Evolutionary conservation across 2,113 vertebrate species (phyloP), one percentile per base, ranked within the genome.

Genomic region (Syrrhaptes paradoxus): DNA sequence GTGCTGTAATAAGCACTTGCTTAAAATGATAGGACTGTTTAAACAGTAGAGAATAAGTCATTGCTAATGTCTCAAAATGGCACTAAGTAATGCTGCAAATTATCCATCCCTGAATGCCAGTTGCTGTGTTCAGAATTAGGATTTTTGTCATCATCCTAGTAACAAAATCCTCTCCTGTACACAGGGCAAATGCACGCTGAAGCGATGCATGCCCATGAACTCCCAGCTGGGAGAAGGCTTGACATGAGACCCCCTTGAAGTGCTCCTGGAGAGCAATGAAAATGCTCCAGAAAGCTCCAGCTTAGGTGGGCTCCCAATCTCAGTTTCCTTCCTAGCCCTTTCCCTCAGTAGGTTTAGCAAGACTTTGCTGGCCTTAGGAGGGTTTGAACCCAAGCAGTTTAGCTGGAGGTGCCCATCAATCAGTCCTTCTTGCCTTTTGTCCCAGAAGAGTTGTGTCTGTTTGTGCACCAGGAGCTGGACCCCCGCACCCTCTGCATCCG

Each of bases 1-100:
- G 54, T 93, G 90, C 95, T 95, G 78, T 91, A 95, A 88, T 95
- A 97, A 97, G 94, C 68, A 34, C 89, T 91, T 89, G 84, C 62
- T 68, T 93, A 49, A 80, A 89, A 85, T 77, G 80, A 65, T 58
- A 79, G 85, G n/a, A 85, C 46, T 91, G 66, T 78, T 92, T 59
- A 71, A 95, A 72, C 62, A 75, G 48, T 81, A 58, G 81, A 75
- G 78, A 93, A 48, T 87, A 92, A 95, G 70, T 88, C 45, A 61
- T 90, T n/a, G 57, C 41, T 88, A 46, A 54, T 71, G 65, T 75
- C 61, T 95, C 85, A 91, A 49, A 97, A 82, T 7, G 26, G 58
- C 85, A 87, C 63, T 57, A 93, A 90, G 68, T 84, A 63, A 62
- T 49, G 21, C 48, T 84, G 86, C 55, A 70, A 68, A 79, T 91